Evolutionary conservation across 2,113 vertebrate genomes (phyloP), one percentile per base, ranked within the genome.

Genomic region (Ursus arctos): DNA sequence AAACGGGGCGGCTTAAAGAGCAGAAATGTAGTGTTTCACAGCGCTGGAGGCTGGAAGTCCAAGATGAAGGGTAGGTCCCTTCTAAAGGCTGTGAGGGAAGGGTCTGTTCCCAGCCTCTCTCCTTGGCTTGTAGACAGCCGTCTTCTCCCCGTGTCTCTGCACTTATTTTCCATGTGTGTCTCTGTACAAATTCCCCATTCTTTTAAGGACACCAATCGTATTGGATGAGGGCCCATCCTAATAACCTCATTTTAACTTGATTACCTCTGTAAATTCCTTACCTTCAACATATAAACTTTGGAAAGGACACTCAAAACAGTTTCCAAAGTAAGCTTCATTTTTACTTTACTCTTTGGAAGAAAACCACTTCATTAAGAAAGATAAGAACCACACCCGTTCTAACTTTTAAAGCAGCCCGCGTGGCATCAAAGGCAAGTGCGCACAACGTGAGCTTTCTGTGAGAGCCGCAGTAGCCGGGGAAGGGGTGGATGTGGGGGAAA

Each of bases 311-410:
- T 67, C 33, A 43, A 18, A 88, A 88, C 2, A 59, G 33, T 16
- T 82, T 96, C 51, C 57, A 76, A 65, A 86, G 43, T 57, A 43
- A 89, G 10, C 85, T 88, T 91, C 49, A 77, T 65, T 82, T 92
- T 96, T 82, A 92, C 57, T 85, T 76, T 69, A 76, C 7, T 53
- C 11, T 51, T 87, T 82, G 47, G 43, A 96, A 49, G n/a, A 86
- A 96, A 97, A 95, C 89, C 8, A 53, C 21, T 67, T 69, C 33
- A 86, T 65, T 65, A 65, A 95, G 40, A 91, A 83, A 81, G 72
- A 82, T 3, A 94, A 89, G n/a, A 93, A 67, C 7, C 33, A 86
- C 1, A 47, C 1, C 13, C 24, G 6, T 49, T 91, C 40, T 88
- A 93, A 84, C 13, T 28, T 91, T 88, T 79, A 53, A 43, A 55